A percentile compares a stretch with the other conserved stretches of the same genome.
These are phyloP conservation scores for Priocnemis perturbator DNA, from an alignment of 2,888 invertebrate genomes.

Conservation along the genomic window DNA sequence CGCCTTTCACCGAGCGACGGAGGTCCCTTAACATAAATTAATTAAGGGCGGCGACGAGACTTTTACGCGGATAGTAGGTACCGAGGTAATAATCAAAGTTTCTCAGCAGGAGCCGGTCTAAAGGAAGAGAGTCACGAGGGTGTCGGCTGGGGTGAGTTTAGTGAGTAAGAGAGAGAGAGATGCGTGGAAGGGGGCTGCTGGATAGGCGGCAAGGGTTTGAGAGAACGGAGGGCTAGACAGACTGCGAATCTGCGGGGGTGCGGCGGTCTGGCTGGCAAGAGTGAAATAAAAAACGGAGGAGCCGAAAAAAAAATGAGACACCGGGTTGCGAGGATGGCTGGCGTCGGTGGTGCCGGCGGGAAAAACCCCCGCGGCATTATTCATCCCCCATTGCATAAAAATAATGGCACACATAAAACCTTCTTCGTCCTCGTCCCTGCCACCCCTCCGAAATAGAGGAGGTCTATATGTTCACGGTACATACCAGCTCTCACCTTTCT, in stretches of 20 bases:
- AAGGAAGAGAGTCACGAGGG: slow-evolving; percentile 7
- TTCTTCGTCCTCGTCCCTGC: slow-evolving; percentile 23
- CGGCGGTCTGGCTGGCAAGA: background rate
- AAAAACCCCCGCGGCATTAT: slow-evolving; percentile 51
- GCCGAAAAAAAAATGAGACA: slow-evolving; percentile 13
- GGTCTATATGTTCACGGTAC: slow-evolving; percentile 10
- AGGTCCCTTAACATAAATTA: slow-evolving; percentile 49
- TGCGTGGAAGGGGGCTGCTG: background rate
- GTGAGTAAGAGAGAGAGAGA: slow-evolving; percentile 29
- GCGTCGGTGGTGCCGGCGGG: slow-evolving; percentile 7
- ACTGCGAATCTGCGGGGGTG: background rate
- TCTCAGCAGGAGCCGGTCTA: slow-evolving; percentile 17
- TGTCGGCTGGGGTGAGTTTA: background rate
- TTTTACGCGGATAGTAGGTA: slow-evolving; percentile 33
- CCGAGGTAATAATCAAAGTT: slow-evolving; percentile 52
- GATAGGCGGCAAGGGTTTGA: background rate
- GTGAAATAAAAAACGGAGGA: background rate
- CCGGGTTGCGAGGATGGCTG: slow-evolving; percentile 23
- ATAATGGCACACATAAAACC: slow-evolving; percentile 61
- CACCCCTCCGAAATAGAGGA: slow-evolving; percentile 22
- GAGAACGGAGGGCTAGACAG: background rate
- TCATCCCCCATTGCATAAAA: slow-evolving; percentile 64
- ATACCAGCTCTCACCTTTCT: background rate
- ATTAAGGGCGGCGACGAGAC: slow-evolving; percentile 42
- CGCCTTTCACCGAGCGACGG: slow-evolving; percentile 28